These are phyloP conservation scores for Eupsilia transversa DNA, from an alignment of 2,888 invertebrate genomes.

Conservation along the genomic window DNA sequence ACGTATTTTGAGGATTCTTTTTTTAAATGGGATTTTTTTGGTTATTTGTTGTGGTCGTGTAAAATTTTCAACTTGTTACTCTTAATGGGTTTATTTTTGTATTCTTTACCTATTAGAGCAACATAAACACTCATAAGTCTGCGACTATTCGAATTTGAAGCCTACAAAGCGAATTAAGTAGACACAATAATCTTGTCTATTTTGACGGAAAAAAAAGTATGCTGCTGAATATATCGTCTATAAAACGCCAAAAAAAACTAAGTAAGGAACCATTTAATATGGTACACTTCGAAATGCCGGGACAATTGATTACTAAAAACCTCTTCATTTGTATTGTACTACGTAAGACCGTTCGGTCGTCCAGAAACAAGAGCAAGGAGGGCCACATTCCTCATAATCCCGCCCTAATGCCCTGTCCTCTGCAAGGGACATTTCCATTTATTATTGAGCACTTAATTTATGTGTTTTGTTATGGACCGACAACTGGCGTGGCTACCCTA, in stretches of 20 bases:
- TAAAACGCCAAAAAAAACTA: neutral
- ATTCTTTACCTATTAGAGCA: neutral
- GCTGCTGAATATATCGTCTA: neutral
- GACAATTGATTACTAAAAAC: slow-evolving; percentile 66
- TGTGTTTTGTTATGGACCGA: slow-evolving; percentile 91
- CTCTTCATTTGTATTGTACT: slow-evolving; percentile 66
- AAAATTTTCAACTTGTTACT: neutral
- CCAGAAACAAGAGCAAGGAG: slow-evolving; percentile 78
- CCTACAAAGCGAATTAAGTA: neutral
- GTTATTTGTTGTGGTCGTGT: slow-evolving; percentile 1
- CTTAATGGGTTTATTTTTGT: neutral
- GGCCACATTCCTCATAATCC: slow-evolving; percentile 88
- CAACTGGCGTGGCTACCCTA: slow-evolving; percentile 79
- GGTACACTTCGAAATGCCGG: slow-evolving; percentile 18
- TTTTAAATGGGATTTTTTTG: slow-evolving; percentile 17
- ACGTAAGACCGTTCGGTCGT: slow-evolving; percentile 65
- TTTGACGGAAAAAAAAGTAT: neutral
- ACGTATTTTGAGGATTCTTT: slow-evolving; percentile 32
- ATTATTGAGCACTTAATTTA: slow-evolving; percentile 91
- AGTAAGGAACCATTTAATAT: slow-evolving; percentile 11
- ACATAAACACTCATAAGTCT: neutral
- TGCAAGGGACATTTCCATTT: slow-evolving; percentile 91
- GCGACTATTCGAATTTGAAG: neutral
- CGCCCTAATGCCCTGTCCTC: slow-evolving; percentile 90
- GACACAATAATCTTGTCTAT: neutral